phyloP scores from a whole-genome alignment of 2,797 vertebrate species.

The Loriculus beryllinus region DNA sequence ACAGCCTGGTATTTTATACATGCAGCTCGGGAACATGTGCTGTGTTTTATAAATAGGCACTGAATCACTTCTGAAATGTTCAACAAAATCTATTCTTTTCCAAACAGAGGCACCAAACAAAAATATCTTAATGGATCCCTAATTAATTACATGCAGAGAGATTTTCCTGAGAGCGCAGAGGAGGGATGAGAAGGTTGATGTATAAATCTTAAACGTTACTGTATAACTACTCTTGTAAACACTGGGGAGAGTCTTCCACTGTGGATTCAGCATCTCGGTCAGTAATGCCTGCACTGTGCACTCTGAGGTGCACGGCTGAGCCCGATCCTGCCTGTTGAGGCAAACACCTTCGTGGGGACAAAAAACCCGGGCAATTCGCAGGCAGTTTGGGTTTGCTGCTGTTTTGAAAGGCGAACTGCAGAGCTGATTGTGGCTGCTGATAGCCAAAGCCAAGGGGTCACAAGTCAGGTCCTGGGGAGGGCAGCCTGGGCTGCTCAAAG shows the following conservation, averaged over 20 bases:
- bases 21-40: conserved; percentile 28
- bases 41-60: conserved; percentile 36
- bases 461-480: accelerated
- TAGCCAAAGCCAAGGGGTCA: not conserved
- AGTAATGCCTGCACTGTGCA: accelerated
- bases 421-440: not conserved
- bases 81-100: conserved; percentile 29
- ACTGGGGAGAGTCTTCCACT: not conserved
- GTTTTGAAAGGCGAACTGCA: not conserved
- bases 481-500: not conserved
- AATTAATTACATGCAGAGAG: conserved; percentile 22
- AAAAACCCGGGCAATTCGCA: not conserved
- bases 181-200: not conserved
- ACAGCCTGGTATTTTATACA: conserved; percentile 55
- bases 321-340: not conserved
- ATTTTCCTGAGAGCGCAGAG: conserved; percentile 19
- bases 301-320: not conserved
- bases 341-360: not conserved
- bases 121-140: conserved; percentile 53
- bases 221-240: conserved; percentile 9
- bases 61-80: conserved; percentile 6
- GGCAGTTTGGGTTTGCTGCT: not conserved
- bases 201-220: conserved; percentile 1
- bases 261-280: not conserved
- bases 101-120: conserved; percentile 6